Evolutionary conservation across 2,113 vertebrate genomes (phyloP).

Genomic region (Sterrhoptilus dennistouni): DNA sequence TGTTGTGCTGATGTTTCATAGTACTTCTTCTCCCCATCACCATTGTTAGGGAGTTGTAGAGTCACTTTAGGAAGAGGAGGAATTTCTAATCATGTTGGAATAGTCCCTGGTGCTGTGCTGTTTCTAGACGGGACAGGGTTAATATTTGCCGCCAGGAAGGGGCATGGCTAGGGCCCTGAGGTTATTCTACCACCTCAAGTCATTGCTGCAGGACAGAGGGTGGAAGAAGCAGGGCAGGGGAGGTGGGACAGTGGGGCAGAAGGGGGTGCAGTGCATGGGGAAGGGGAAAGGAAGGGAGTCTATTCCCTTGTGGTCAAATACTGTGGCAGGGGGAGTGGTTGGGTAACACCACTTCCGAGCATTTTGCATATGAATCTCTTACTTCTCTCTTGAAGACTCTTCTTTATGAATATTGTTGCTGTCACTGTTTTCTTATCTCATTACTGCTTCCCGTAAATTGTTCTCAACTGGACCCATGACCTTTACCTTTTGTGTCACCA

Average conservation of each 20-base stretch:
- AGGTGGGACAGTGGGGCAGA: not conserved
- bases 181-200: not conserved
- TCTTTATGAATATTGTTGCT: not conserved
- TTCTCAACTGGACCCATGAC: not conserved
- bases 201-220: not conserved
- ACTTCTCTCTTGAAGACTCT: not conserved
- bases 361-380: not conserved
- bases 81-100: not conserved
- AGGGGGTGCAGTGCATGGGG: accelerated
- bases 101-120: not conserved
- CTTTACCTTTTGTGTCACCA: not conserved
- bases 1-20: not conserved
- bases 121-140: not conserved
- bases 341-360: not conserved
- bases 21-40: not conserved
- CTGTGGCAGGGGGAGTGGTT: not conserved
- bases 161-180: not conserved
- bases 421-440: not conserved
- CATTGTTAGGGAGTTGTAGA: not conserved
- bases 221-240: not conserved
- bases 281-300: no score
- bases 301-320: not conserved
- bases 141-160: not conserved
- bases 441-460: not conserved
- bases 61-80: not conserved